A percentile compares a stretch with the other conserved stretches of the same genome.
phyloP scores from a whole-genome alignment of 2,888 invertebrate genomes.

The Anoncus sp. region DNA sequence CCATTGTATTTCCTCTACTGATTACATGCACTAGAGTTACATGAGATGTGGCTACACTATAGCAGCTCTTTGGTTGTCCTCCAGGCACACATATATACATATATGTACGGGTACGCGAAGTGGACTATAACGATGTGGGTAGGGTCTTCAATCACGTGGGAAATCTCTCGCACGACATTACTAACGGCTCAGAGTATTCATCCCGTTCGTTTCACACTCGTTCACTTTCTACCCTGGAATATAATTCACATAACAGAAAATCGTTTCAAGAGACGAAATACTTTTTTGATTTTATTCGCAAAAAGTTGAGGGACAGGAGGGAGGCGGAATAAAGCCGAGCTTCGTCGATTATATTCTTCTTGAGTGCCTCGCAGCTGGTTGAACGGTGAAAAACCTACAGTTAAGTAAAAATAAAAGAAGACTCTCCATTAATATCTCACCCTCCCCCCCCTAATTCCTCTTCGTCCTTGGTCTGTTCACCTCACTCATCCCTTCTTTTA shows the following conservation, averaged over 20 bases:
- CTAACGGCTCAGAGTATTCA: conserved; percentile 38
- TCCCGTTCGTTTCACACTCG: conserved; percentile 58
- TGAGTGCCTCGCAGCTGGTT: conserved; percentile 5
- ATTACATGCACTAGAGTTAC: conserved; percentile 72
- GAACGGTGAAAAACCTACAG: conserved; percentile 35
- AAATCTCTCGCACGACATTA: conserved; percentile 67
- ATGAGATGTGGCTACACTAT: conserved; percentile 47
- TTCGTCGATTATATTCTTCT: conserved; percentile 33
- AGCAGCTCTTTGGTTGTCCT: conserved; percentile 46
- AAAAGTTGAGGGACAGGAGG: not conserved
- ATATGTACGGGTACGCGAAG: conserved; percentile 5
- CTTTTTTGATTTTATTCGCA: conserved; percentile 4
- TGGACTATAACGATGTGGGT: conserved; percentile 57
- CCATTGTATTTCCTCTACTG: conserved; percentile 78
- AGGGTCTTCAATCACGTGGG: conserved; percentile 71
- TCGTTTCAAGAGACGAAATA: conserved; percentile 8
- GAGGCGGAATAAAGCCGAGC: not conserved
- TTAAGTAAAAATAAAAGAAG: conserved; percentile 46
- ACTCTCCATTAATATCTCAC: conserved; percentile 50
- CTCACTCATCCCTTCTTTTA: conserved; percentile 50
- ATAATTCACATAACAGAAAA: conserved; percentile 27
- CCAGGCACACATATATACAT: not conserved
- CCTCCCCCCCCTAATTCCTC: not conserved
- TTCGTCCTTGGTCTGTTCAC: conserved; percentile 42
- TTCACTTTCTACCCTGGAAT: conserved; percentile 35